phyloP scores from a whole-genome alignment of 1,140 invertebrate species.

The Atta colombica region DNA sequence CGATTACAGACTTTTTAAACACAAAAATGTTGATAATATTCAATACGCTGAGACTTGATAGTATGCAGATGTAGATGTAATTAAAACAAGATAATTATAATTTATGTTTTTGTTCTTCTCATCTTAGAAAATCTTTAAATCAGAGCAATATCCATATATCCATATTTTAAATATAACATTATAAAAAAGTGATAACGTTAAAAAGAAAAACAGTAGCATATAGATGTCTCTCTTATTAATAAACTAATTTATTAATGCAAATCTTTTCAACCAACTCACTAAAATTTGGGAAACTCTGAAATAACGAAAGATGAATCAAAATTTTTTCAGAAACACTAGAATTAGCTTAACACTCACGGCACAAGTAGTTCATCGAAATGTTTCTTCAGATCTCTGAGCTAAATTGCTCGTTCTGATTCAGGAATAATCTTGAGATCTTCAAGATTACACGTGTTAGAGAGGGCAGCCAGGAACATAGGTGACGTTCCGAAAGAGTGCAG shows the following conservation, averaged over 20 bases:
- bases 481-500: conserved; percentile 91
- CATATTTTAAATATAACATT: conserved; percentile 27
- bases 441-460: conserved; percentile 85
- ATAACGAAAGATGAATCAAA: not conserved
- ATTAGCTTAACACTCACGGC: conserved; percentile 31
- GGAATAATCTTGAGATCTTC: not conserved
- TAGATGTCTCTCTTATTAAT: not conserved
- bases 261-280: conserved; percentile 7
- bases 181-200: not conserved
- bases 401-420: not conserved
- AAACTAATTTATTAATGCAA: not conserved
- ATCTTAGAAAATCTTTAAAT: not conserved
- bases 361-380: conserved; percentile 28
- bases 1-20: not conserved
- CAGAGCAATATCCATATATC: not conserved
- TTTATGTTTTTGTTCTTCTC: not conserved
- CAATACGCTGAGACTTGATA: not conserved
- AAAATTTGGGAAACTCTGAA: not conserved
- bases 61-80: not conserved
- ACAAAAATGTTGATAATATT: not conserved
- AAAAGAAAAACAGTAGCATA: not conserved
- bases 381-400: not conserved
- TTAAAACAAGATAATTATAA: not conserved
- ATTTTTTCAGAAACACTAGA: conserved; percentile 2
- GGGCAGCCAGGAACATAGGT: conserved; percentile 92